A percentile compares a stretch with the other conserved stretches of the same genome.
Evolutionary conservation across 2,797 vertebrate species (phyloP).

Genomic region (Sebastolobus altivelis): DNA sequence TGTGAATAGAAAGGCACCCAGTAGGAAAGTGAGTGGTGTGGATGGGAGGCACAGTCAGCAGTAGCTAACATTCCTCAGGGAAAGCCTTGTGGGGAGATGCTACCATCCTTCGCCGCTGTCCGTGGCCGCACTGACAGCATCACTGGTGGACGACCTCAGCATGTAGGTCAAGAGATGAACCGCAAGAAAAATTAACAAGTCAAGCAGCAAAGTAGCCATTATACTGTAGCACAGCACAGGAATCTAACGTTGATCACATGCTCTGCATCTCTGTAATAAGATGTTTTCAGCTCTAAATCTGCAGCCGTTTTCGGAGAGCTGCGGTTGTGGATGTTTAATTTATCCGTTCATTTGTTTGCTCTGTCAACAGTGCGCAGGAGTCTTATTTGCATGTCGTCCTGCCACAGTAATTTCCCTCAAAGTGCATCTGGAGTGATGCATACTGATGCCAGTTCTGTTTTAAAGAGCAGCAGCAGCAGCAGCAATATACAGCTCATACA

Average conservation of each 20-base stretch:
- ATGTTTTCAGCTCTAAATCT: constrained; percentile 35
- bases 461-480: constrained; percentile 45
- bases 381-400: constrained; percentile 26
- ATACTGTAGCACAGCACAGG: constrained; percentile 17
- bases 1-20: constrained; percentile 40
- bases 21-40: constrained; percentile 45
- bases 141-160: constrained; percentile 45
- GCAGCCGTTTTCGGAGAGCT: constrained; percentile 19
- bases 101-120: constrained; percentile 47
- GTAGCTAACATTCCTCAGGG: constrained; percentile 70
- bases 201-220: constrained; percentile 49
- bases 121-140: constrained; percentile 59
- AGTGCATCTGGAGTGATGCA: constrained; percentile 39
- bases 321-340: constrained; percentile 34
- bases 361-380: constrained; percentile 25
- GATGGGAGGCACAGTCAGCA: constrained; percentile 69
- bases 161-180: constrained; percentile 70
- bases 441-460: constrained; percentile 23
- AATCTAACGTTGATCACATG: constrained; percentile 34
- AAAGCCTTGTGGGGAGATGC: constrained; percentile 61
- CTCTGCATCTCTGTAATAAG: constrained; percentile 35
- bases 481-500: constrained; percentile 50
- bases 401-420: constrained; percentile 14
- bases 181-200: constrained; percentile 57
- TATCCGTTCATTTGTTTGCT: constrained; percentile 34